Evolutionary conservation across 2,113 vertebrate genomes (phyloP).

Genomic region (Myiagra hebetior): DNA sequence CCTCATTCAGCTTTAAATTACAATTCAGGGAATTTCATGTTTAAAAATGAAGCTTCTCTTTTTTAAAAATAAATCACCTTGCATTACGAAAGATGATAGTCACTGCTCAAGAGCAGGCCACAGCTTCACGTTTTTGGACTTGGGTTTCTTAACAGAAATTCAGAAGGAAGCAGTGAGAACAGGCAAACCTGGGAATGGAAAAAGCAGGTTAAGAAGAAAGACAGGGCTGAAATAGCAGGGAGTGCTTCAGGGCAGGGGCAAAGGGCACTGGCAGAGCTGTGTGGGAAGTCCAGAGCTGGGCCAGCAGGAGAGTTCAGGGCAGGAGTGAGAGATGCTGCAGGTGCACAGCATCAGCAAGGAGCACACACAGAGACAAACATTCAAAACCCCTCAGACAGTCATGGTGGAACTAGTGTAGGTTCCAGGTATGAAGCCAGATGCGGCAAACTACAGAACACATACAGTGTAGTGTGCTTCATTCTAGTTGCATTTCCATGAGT

Average conservation of each 20-base stretch:
- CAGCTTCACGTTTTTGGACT: background rate
- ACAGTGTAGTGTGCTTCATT: background rate
- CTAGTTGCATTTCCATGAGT: background rate
- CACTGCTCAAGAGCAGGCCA: background rate
- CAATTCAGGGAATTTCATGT: background rate
- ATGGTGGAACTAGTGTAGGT: background rate
- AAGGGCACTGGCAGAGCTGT: background rate
- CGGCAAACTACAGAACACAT: background rate
- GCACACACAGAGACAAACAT: background rate
- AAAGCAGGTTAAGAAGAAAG: background rate
- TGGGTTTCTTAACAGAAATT: background rate
- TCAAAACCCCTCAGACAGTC: background rate
- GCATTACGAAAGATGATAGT: background rate
- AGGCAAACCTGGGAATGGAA: background rate
- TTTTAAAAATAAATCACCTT: background rate
- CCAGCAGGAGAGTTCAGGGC: background rate
- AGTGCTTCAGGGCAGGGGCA: background rate
- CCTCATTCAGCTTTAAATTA: background rate
- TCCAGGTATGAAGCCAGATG: background rate
- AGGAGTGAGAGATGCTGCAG: background rate
- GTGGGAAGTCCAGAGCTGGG: background rate
- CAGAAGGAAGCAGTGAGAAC: background rate
- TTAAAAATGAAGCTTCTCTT: background rate
- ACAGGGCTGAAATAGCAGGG: background rate
- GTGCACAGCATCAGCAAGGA: background rate